A percentile compares a stretch with the other conserved stretches of the same genome.
These are phyloP conservation scores for Heterodera carotae DNA, from an alignment of 1,140 invertebrate genomes.

Conservation along the genomic window DNA sequence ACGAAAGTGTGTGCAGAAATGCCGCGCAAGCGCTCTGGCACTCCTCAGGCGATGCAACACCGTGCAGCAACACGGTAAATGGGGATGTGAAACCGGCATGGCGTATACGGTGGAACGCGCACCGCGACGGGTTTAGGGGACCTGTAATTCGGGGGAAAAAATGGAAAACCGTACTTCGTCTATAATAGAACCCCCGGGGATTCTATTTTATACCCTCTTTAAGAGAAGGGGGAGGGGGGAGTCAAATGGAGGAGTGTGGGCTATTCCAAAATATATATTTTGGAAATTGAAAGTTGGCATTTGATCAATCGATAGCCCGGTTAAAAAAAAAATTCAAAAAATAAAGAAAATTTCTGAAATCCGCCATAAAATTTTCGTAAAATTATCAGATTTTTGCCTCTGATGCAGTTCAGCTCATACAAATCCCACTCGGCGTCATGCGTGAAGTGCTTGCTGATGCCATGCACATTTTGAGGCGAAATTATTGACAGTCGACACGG, in stretches of 20 bases:
- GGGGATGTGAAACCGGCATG: neutral
- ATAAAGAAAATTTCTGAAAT: neutral
- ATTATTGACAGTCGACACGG: neutral
- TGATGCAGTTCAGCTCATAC: slow-evolving; percentile 11
- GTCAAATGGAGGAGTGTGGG: too few relatives aligned
- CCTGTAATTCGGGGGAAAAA: neutral
- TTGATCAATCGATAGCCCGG: too few relatives aligned
- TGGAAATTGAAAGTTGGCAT: too few relatives aligned
- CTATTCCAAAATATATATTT: too few relatives aligned
- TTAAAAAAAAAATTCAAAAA: neutral
- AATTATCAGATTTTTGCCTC: neutral
- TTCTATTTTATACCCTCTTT: too few relatives aligned
- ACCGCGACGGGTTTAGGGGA: neutral
- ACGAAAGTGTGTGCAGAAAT: neutral
- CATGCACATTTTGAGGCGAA: slow-evolving; percentile 14
- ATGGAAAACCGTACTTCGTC: neutral
- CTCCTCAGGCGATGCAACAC: neutral
- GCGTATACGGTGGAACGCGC: slow-evolving; percentile 2
- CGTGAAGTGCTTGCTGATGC: neutral
- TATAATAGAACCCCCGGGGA: neutral
- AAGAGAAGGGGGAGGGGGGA: too few relatives aligned
- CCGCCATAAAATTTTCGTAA: neutral
- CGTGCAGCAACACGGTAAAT: neutral
- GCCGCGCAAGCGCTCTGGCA: neutral
- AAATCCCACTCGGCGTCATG: neutral